Evolutionary conservation across 2,113 vertebrate species (phyloP).

Genomic region (Lagopus muta): DNA sequence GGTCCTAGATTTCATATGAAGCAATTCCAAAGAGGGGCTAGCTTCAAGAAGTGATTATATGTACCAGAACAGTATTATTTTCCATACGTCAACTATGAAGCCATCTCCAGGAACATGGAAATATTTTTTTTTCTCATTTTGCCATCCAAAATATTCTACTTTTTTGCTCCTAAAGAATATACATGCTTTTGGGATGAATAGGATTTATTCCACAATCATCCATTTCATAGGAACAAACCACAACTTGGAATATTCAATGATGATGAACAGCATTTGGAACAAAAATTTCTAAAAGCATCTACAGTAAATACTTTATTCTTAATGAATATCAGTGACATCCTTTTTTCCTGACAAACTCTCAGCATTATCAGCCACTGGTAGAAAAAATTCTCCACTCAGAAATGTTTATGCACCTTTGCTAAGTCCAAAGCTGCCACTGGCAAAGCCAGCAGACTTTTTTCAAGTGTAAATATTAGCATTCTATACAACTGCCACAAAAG

Average conservation of each 20-base stretch:
- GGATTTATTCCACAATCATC: neutral
- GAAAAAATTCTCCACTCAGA: neutral
- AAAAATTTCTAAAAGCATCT: neutral
- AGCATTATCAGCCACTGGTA: neutral
- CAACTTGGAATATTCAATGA: neutral
- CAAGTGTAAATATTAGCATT: neutral
- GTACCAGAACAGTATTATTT: neutral
- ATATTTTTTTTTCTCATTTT: neutral
- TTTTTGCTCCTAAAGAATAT: neutral
- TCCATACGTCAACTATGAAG: neutral
- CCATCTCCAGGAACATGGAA: neutral
- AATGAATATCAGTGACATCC: neutral
- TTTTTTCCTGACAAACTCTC: neutral
- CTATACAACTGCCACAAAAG: neutral
- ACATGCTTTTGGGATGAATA: neutral
- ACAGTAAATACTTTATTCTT: neutral
- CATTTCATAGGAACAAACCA: neutral
- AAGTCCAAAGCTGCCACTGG: neutral
- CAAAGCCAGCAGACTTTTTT: neutral
- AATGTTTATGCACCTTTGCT: neutral
- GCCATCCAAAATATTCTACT: neutral
- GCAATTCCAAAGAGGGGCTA: neutral
- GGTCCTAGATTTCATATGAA: neutral
- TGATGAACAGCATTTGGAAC: neutral
- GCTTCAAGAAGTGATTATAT: neutral